Evolutionary conservation across 2,888 invertebrate genomes (phyloP).

Genomic region (Pasiphila rectangulata): DNA sequence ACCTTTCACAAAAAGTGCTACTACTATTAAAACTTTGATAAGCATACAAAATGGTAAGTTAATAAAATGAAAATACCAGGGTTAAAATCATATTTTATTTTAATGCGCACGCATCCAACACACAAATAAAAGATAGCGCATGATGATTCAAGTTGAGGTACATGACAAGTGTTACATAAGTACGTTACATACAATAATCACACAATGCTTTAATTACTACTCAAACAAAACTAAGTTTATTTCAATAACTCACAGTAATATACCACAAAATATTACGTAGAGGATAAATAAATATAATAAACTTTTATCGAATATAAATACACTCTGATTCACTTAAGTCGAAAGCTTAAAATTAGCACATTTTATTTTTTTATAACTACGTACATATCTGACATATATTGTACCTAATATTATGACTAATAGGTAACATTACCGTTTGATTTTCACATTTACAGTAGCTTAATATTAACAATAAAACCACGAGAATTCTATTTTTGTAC

Average conservation of each 20-base stretch:
- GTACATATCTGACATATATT: conserved; percentile 1
- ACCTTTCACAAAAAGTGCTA: no score
- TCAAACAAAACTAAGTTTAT: conserved; percentile 11
- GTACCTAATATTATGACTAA: conserved; percentile 44
- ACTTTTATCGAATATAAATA: conserved; percentile 58
- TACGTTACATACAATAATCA: conserved; percentile 12
- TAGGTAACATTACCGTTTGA: conserved; percentile 73
- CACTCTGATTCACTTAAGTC: conserved; percentile 50
- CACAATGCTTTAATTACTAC: conserved; percentile 18
- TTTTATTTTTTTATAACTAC: conserved; percentile 18
- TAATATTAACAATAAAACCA: conserved; percentile 25
- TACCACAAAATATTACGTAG: conserved; percentile 13
- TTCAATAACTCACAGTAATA: conserved; percentile 9
- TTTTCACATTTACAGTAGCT: conserved; percentile 47
- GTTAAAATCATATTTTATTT: conserved; percentile 35
- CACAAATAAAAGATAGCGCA: conserved; percentile 36
- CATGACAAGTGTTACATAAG: conserved; percentile 9
- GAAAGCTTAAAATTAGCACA: conserved; percentile 17
- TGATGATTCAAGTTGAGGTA: conserved; percentile 16
- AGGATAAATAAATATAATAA: conserved; percentile 38
- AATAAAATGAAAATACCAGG: conserved; percentile 8
- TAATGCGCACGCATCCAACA: conserved; percentile 39
- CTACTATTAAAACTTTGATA: no score
- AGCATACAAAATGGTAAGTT: no score
- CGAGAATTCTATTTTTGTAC: conserved; percentile 58